These are phyloP conservation scores for Cladorhizidae sp. DNA, from an alignment of 37 sponge, comb jelly and placozoan genomes.

Conservation along the genomic window DNA sequence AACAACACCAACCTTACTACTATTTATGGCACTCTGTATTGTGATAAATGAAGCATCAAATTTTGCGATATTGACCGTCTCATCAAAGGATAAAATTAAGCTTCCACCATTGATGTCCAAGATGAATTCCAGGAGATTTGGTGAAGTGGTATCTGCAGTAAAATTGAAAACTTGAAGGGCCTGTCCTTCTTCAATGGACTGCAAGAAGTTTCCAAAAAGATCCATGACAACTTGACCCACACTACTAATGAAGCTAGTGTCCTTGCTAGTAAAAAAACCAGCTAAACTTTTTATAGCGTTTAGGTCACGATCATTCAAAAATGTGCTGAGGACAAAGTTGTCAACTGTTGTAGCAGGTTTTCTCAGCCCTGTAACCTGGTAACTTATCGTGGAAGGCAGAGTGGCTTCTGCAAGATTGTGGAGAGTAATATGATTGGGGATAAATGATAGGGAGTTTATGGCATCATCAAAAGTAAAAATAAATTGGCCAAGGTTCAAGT, in stretches of 20 bases:
- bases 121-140: slow-evolving; percentile 46
- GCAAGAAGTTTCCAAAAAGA: slow-evolving; percentile 55
- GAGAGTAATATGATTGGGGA: slow-evolving; percentile 61
- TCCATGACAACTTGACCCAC: slow-evolving; percentile 58
- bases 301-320: slow-evolving; percentile 46
- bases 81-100: slow-evolving; percentile 70
- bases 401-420: slow-evolving; percentile 44
- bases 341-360: slow-evolving; percentile 21
- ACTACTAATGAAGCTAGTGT: slow-evolving; percentile 56
- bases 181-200: slow-evolving; percentile 50
- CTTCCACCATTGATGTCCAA: slow-evolving; percentile 73
- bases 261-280: slow-evolving; percentile 27
- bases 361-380: slow-evolving; percentile 52
- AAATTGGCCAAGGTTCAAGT: slow-evolving; percentile 54
- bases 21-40: slow-evolving; percentile 62
- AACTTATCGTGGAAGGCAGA: slow-evolving; percentile 20
- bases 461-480: slow-evolving; percentile 82
- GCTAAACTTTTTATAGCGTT: slow-evolving; percentile 58
- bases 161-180: slow-evolving; percentile 44
- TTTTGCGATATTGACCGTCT: slow-evolving; percentile 67
- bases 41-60: slow-evolving; percentile 40
- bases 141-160: slow-evolving; percentile 65
- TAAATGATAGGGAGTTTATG: slow-evolving; percentile 54
- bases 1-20: not conserved
- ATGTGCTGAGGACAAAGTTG: slow-evolving; percentile 42